Percentiles rank a stretch among this genome's conserved stretches.
Conservation (phyloP, 2,888 invertebrate species). For the Tromatobia lineatoria region DNA sequence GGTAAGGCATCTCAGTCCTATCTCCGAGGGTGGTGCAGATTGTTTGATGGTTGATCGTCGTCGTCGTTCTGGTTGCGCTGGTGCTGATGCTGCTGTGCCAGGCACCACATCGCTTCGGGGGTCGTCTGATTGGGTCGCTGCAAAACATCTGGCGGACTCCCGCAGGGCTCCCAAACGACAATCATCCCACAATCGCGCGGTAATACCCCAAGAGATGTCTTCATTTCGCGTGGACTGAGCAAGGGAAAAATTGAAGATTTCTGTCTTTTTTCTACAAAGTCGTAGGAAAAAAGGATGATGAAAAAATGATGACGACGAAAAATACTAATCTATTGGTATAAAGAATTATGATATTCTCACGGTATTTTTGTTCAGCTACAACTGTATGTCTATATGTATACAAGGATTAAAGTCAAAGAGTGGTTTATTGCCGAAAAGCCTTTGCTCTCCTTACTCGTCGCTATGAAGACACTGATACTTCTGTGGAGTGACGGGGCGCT, state of each 20-base stretch:
- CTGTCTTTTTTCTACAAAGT: constrained; percentile 29
- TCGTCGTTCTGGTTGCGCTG: constrained; percentile 64
- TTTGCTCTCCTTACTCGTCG: constrained; percentile 60
- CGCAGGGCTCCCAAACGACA: constrained; percentile 84
- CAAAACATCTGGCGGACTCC: constrained; percentile 85
- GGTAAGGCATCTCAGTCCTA: constrained; percentile 73
- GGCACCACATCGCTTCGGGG: constrained; percentile 80
- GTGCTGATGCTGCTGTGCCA: constrained; percentile 48
- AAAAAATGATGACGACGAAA: constrained; percentile 3
- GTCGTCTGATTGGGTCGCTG: constrained; percentile 85
- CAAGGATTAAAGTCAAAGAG: constrained; percentile 36
- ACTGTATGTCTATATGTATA: constrained; percentile 15
- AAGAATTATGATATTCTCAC: constrained; percentile 25
- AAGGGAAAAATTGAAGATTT: constrained; percentile 71
- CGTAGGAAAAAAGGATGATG: constrained; percentile 11
- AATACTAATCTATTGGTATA: constrained; percentile 24
- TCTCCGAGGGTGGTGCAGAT: constrained; percentile 81
- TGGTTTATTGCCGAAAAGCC: constrained; percentile 37
- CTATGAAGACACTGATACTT: constrained; percentile 80
- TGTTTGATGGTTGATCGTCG: constrained; percentile 85
- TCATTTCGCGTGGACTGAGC: constrained; percentile 75
- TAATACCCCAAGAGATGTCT: constrained; percentile 84
- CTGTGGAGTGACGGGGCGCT: constrained; percentile 75
- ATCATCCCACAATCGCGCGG: constrained; percentile 84
- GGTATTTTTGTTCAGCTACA: constrained; percentile 13